Percentiles rank a stretch among this genome's conserved stretches.
Evolutionary conservation across 37 sponge, comb jelly and placozoan species (phyloP).

Genomic region (Axinella damicornis): DNA sequence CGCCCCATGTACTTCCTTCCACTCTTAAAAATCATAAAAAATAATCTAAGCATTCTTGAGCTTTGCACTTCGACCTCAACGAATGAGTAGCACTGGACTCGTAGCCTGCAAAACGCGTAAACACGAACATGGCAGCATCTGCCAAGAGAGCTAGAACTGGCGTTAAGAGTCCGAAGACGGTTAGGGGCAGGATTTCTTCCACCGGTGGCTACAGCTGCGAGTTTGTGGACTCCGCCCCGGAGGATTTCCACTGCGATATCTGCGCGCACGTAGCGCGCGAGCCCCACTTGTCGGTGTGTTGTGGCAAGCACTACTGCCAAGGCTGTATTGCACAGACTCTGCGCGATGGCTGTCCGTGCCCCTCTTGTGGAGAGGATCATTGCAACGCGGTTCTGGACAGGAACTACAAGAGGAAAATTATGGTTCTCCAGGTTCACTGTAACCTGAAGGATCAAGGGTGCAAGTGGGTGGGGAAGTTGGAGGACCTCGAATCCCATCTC

Average conservation of each 20-base stretch:
- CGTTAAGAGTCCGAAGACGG: too few relatives aligned
- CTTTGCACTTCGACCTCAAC: too few relatives aligned
- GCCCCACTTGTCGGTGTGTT: background rate
- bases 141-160: too few relatives aligned
- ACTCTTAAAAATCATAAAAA: too few relatives aligned
- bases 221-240: too few relatives aligned
- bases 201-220: background rate
- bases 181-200: too few relatives aligned
- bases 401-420: background rate
- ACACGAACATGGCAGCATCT: too few relatives aligned
- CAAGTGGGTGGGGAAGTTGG: slow-evolving; percentile 3
- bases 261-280: background rate
- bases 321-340: background rate
- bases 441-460: slow-evolving; percentile 3
- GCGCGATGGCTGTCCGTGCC: background rate
- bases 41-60: too few relatives aligned
- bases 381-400: background rate
- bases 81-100: too few relatives aligned
- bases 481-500: background rate
- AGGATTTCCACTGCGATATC: background rate
- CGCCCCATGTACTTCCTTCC: too few relatives aligned
- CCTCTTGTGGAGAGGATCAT: background rate
- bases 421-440: background rate
- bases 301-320: slow-evolving; percentile 19
- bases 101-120: too few relatives aligned